Evolutionary conservation across 2,797 vertebrate genomes (phyloP), one percentile per base, ranked within the genome.

Genomic region (Thunnus albacares): DNA sequence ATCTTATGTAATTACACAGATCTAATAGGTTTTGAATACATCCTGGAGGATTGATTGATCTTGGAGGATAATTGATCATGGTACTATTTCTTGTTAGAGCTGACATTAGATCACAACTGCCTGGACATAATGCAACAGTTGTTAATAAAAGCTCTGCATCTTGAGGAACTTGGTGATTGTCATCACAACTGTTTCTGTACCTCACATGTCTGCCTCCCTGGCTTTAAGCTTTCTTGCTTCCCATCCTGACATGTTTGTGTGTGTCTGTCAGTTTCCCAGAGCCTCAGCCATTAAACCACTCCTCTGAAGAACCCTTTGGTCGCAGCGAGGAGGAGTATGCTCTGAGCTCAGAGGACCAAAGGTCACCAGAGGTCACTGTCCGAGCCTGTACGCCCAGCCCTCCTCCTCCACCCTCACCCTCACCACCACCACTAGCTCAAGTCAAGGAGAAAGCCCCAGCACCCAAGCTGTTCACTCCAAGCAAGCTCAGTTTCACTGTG

Each of bases 401-500:
- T 35, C 84, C 83, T 1, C 83, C 76, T 33, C 88, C 84, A 20
- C 74, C 90, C 7, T 77, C 87, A n/a, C 41, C 47, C 47, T 51
- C 72, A 3, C 22, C 65, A 13, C 80, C 67, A 3, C 80, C 85
- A 15, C 81, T 53, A 1, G 6, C 57, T 12, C 74, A 77, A 52
- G 71, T 47, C 56, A 18, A 81, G 55, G 91, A 85, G 71, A 84
- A 87, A 41, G n/a, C 24, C 22, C 71, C 79, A 20, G 30, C 77
- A 2, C 49, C 89, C 61, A 93, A 87, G 61, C 84, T 93, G 49
- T 95, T 95, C 77, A 89, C 65, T 3, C 93, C 92, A 10, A 92
- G 80, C 92, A 95, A 92, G 73, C 71, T 93, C 70, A 89, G 2
- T 24, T 94, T 95, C 77, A 83, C 79, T 38, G 93, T 94, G 77